Base-by-base conservation (phyloP, 64 coral and sea anemone species). In the Catalaphyllia jardinei region DNA sequence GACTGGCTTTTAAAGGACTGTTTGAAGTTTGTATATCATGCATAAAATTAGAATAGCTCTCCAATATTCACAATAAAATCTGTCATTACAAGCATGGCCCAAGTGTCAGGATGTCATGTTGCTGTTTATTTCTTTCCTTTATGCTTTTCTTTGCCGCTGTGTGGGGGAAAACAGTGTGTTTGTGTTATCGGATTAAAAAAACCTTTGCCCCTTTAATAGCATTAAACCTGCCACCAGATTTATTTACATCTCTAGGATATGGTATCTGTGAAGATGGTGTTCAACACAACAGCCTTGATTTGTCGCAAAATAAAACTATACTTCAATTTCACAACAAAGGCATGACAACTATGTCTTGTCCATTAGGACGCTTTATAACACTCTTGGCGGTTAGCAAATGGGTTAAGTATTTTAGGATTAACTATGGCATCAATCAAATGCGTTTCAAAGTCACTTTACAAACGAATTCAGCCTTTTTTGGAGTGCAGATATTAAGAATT, bases 21-120 rank as follows among this genome's bases (percentile, higher is more conserved):
- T 87, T 86, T 87, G 46, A 87, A 86, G 82, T 92, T 87, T 92
- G 89, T 90, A 85, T 79, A 79, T 92, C 84, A 87, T 78, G 84
- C 81, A 87, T 92, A 76, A 92, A 91, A 86, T 75, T 77, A 62
- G 42, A 73, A 82, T 86, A 42, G 63, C 81, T 87, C 89, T 73
- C 52, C 72, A 79, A 76, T 69, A 74, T 80, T 76, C 76, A 92
- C 90, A 92, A 92, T 92, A 86, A 92, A 87, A 87, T 86, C 90
- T 92, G 90, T 92, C 90, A 92, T 87, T 87, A 80, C 35, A 92
- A 87, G 81, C 82, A 87, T 20, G 63, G 82, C 71, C 75, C 42
- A 86, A 78, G 82, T 92, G 90, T 92, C 82, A 87, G 72, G 31
- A 57, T 77, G 73, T 84, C 83, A 75, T 87, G 82, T 86, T 62